These are phyloP conservation scores for Hylaeus anthracinus DNA, from an alignment of 1,140 invertebrate genomes.

Conservation along the genomic window DNA sequence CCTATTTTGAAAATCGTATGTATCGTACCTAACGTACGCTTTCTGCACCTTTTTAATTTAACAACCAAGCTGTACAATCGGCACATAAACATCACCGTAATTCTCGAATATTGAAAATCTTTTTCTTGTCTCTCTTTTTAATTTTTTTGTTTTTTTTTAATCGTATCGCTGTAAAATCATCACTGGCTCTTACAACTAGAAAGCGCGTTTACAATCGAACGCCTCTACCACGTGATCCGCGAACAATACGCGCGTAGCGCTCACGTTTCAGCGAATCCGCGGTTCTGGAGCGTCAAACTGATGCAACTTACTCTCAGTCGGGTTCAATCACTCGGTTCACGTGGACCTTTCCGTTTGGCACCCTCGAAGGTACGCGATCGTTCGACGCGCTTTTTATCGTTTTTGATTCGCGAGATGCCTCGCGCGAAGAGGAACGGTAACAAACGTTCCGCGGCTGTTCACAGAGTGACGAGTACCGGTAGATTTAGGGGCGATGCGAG, in stretches of 20 bases:
- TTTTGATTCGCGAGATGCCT: not conserved
- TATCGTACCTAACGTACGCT: too few relatives aligned
- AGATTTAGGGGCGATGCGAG: not conserved
- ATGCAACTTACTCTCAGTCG: slow-evolving; percentile 32
- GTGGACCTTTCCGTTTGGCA: not conserved
- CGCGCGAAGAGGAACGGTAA: not conserved
- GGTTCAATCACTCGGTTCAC: slow-evolving; percentile 19
- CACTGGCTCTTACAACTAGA: not conserved
- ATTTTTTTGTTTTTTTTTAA: too few relatives aligned
- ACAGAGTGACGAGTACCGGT: not conserved
- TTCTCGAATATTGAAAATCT: too few relatives aligned
- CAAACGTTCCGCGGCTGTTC: too few relatives aligned
- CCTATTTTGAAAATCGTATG: too few relatives aligned
- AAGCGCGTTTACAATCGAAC: not conserved
- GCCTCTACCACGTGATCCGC: slow-evolving; percentile 19
- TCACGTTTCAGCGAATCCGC: not conserved
- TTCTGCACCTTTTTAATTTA: too few relatives aligned
- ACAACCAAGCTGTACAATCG: too few relatives aligned
- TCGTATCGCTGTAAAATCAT: too few relatives aligned
- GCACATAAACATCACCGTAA: too few relatives aligned
- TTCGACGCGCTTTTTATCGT: not conserved
- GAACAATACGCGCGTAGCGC: not conserved
- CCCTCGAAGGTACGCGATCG: not conserved
- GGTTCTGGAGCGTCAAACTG: slow-evolving; percentile 1
- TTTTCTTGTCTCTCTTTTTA: too few relatives aligned